phyloP scores from a whole-genome alignment of 1,140 invertebrate species.

The Ridgeia piscesae region DNA sequence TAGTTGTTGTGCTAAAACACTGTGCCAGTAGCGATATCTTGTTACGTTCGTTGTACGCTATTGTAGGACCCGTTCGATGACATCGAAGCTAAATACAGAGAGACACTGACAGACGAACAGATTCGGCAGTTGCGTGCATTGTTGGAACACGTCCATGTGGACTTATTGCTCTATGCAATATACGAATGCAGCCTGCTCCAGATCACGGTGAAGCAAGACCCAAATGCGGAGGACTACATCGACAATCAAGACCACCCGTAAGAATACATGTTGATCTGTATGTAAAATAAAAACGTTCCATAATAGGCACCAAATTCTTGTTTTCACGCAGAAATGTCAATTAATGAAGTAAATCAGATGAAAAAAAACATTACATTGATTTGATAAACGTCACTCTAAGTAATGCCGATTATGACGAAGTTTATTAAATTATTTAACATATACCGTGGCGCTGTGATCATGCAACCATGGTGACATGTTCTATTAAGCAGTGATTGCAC shows the following conservation, averaged over 20 bases:
- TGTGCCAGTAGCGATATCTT: too few species aligned
- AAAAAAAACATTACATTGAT: too few species aligned
- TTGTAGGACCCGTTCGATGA: slow-evolving; percentile 39
- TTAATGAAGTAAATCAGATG: too few species aligned
- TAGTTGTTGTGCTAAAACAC: background rate
- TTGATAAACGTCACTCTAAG: too few species aligned
- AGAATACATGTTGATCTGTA: background rate
- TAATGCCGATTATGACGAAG: too few species aligned
- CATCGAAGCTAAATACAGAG: slow-evolving; percentile 27
- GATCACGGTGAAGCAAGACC: slow-evolving; percentile 30
- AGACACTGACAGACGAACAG: slow-evolving; percentile 28
- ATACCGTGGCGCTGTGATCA: too few species aligned
- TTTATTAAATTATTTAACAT: too few species aligned
- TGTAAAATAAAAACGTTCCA: too few species aligned
- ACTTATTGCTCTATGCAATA: slow-evolving; percentile 31
- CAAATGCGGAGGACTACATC: slow-evolving; percentile 32
- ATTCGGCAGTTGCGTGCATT: slow-evolving; percentile 21
- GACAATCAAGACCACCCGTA: slow-evolving; percentile 28
- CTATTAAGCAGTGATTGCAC: too few species aligned
- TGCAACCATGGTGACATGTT: too few species aligned
- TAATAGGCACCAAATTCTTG: too few species aligned
- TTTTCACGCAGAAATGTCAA: too few species aligned
- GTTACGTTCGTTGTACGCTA: background rate
- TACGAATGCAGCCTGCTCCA: slow-evolving; percentile 40
- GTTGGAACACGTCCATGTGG: slow-evolving; percentile 31